These are phyloP conservation scores for Cydia strobilella DNA, from an alignment of 1,140 invertebrate species.

Conservation along the genomic window DNA sequence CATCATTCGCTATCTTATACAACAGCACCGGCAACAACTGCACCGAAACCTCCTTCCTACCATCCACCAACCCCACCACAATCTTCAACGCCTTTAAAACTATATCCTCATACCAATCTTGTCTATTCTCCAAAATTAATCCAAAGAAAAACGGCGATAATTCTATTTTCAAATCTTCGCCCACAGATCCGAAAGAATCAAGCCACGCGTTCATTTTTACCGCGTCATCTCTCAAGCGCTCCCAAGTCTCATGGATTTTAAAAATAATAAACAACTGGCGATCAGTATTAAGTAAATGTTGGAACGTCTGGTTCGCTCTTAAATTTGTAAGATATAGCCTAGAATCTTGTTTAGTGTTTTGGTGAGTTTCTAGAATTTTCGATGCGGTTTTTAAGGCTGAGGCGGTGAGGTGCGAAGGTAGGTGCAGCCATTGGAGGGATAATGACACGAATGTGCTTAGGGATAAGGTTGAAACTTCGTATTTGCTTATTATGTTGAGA, in stretches of 20 bases:
- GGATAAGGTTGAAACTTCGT: slow-evolving; percentile 47
- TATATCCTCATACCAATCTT: slow-evolving; percentile 50
- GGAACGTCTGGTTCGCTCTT: slow-evolving; percentile 59
- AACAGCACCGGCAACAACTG: slow-evolving; percentile 60
- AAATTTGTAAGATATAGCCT: slow-evolving; percentile 59
- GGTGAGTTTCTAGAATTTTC: slow-evolving; percentile 59
- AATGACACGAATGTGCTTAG: slow-evolving; percentile 53
- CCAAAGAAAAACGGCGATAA: slow-evolving; percentile 61
- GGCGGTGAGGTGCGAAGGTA: slow-evolving; percentile 63
- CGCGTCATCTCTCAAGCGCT: slow-evolving; percentile 56
- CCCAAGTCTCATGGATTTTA: slow-evolving; percentile 60
- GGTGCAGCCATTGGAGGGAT: slow-evolving; percentile 57
- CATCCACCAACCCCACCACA: slow-evolving; percentile 48
- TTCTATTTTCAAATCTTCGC: slow-evolving; percentile 53
- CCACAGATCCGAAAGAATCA: slow-evolving; percentile 43
- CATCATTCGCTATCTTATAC: slow-evolving; percentile 62
- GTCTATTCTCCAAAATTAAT: slow-evolving; percentile 50
- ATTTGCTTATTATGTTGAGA: slow-evolving; percentile 66
- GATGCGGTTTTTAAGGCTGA: slow-evolving; percentile 59
- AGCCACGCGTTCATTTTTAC: slow-evolving; percentile 62
- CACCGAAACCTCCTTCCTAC: slow-evolving; percentile 63
- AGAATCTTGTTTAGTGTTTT: slow-evolving; percentile 46
- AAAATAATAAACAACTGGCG: slow-evolving; percentile 52
- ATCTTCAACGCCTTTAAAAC: slow-evolving; percentile 50
- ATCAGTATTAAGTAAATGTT: slow-evolving; percentile 57